Conservation (phyloP, 2,888 invertebrate genomes). For the Lymantria dispar region DNA sequence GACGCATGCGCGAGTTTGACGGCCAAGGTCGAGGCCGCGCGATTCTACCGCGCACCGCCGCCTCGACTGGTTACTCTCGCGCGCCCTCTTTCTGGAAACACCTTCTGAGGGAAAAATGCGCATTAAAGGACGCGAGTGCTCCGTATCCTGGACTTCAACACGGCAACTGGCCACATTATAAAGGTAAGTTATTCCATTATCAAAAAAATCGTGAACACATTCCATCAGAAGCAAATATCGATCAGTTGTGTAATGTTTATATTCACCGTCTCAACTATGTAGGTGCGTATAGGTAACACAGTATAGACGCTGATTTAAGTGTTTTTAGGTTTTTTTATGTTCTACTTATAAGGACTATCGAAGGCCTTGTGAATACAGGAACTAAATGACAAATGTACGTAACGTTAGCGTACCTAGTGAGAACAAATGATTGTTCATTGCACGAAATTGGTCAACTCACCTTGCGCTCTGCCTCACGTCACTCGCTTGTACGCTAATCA, state of each 20-base stretch:
- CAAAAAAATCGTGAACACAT: constrained; percentile 6
- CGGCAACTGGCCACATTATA: constrained; percentile 15
- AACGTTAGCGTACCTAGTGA: constrained; percentile 35
- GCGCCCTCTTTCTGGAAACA: constrained; percentile 63
- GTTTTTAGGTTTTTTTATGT: constrained; percentile 30
- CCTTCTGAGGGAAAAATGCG: constrained; percentile 59
- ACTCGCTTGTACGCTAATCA: constrained; percentile 56
- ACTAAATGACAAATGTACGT: constrained; percentile 27
- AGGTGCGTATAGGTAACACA: constrained; percentile 16
- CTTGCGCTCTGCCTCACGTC: constrained; percentile 61
- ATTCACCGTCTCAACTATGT: constrained; percentile 38
- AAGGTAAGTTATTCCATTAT: constrained; percentile 47
- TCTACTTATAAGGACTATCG: constrained; percentile 16
- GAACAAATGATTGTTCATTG: constrained; percentile 45
- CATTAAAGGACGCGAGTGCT: constrained; percentile 64
- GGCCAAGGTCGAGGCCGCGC: constrained; percentile 82
- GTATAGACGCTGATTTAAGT: constrained; percentile 22
- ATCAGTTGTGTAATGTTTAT: constrained; percentile 59
- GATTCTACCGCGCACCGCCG: constrained; percentile 79
- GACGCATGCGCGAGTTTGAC: constrained; percentile 81
- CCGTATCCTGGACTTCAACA: constrained; percentile 22
- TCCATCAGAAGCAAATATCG: constrained; percentile 31
- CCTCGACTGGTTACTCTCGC: constrained; percentile 66
- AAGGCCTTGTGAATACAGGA: constrained; percentile 24
- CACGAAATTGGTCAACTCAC: constrained; percentile 56